These are phyloP conservation scores for Megalurothrips usitatus DNA, from an alignment of 2,888 invertebrate genomes.

Conservation along the genomic window DNA sequence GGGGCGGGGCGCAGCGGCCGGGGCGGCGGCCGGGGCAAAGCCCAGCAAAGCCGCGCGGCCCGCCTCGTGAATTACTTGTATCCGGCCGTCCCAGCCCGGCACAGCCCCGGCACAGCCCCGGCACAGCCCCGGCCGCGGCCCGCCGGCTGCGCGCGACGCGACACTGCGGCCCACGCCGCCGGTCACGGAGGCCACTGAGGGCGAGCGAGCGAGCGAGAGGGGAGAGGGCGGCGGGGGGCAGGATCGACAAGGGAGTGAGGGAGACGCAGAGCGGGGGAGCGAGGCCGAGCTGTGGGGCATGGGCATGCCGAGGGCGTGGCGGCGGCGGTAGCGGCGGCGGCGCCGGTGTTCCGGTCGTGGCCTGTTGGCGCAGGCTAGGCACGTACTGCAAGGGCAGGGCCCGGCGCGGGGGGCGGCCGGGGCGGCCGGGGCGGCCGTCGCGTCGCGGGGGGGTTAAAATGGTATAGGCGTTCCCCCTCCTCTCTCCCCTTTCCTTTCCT, in stretches of 20 bases:
- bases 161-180: background rate
- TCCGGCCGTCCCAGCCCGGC: background rate
- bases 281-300: background rate
- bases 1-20: background rate
- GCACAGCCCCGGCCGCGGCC: background rate
- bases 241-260: background rate
- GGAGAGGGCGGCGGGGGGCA: background rate
- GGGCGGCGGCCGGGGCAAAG: background rate
- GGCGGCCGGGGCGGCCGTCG: constrained; percentile 21
- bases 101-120: background rate
- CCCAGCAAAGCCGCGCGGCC: background rate
- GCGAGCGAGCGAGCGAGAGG: background rate
- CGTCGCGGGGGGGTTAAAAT: too few relatives aligned
- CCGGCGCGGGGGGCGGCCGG: constrained; percentile 34
- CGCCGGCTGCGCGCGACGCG: background rate
- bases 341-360: background rate
- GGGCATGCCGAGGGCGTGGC: too few relatives aligned
- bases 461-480: too few relatives aligned
- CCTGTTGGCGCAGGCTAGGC: constrained; percentile 13
- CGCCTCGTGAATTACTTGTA: constrained; percentile 11
- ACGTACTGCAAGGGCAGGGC: background rate
- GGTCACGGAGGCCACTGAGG: background rate
- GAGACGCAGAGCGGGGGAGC: background rate
- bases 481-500: too few relatives aligned
- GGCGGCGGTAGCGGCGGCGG: background rate